Evolutionary conservation across 2,113 vertebrate species (phyloP).

Genomic region (Helogale parvula): DNA sequence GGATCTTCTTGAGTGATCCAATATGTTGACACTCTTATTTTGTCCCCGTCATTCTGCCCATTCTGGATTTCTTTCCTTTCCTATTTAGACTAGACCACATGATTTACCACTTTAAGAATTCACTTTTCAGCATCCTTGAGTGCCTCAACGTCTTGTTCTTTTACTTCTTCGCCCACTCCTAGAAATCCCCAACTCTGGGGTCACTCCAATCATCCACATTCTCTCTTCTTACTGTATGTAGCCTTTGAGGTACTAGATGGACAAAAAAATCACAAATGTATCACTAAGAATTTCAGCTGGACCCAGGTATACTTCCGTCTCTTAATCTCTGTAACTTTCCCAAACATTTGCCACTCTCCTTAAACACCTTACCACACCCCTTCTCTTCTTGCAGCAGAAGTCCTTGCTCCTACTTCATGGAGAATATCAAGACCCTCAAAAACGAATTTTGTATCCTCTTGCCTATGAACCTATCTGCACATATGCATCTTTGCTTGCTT

Average conservation of each 20-base stretch:
- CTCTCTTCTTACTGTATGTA: neutral
- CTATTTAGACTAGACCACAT: neutral
- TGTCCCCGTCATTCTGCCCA: neutral
- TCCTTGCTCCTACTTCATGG: neutral
- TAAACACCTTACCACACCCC: neutral
- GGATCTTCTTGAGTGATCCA: neutral
- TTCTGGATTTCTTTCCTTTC: constrained; percentile 47
- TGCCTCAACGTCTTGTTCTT: neutral
- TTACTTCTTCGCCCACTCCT: neutral
- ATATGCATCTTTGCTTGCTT: neutral
- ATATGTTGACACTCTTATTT: constrained; percentile 15
- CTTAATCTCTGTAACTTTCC: neutral
- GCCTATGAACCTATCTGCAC: neutral
- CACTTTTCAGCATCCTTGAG: neutral
- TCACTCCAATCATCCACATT: neutral
- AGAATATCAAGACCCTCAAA: neutral
- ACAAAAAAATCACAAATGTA: neutral
- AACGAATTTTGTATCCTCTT: neutral
- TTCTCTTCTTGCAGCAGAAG: neutral
- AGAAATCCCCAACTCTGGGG: neutral
- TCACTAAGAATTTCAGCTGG: neutral
- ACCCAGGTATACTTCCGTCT: neutral
- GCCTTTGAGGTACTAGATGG: neutral
- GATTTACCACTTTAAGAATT: neutral
- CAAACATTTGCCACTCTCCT: neutral